Evolutionary conservation across 2,888 invertebrate species (phyloP), one percentile per base, ranked within the genome.

Genomic region (Ectropis crepuscularia): DNA sequence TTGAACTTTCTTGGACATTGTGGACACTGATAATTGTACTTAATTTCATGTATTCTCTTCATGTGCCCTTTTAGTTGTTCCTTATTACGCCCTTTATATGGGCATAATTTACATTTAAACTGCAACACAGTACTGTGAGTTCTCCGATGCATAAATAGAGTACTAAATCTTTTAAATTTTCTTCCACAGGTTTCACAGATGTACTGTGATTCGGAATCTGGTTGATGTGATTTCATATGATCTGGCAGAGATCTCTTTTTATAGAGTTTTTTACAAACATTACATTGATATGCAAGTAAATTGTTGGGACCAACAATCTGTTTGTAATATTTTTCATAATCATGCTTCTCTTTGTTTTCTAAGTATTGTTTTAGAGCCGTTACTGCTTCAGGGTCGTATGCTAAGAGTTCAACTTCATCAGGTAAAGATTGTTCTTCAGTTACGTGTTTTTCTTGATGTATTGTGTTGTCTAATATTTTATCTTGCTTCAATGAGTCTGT

Each of bases 41-140:
- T 28, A 11, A 41, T 51, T 51, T 28, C 41, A 11, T 51, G 51
- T 10, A 51, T 41, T 41, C 51, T 8, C 10, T 51, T 51, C 9
- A 42, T 28, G 9, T 51, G 51, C 2, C 41, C 41, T 28, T 51
- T n/a, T 6, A 51, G 41, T 5, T 41, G 28, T 2, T n/a, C n/a
- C 8, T 51, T 51, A 0, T 39, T 41, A 6, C 51, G 41, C 5
- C 51, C 51, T 51, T 51, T 51, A 41, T 51, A 51, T 6, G 51
- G 41, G n/a, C 51, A 51, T 6, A 42, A 6, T 50, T 57, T 51
- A 51, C 58, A 63, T 11, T 55, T n/a, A 49, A 61, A 55, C 7
- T 39, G 51, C 28, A 51, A 16, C n/a, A 28, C 5, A 5, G n/a
- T 16, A 7, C 41, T 16, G 16, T 51, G 51, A 42, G 41, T 28